phyloP scores from a whole-genome alignment of 2,797 vertebrate genomes.

The Ctenopoma kingsleyae region DNA sequence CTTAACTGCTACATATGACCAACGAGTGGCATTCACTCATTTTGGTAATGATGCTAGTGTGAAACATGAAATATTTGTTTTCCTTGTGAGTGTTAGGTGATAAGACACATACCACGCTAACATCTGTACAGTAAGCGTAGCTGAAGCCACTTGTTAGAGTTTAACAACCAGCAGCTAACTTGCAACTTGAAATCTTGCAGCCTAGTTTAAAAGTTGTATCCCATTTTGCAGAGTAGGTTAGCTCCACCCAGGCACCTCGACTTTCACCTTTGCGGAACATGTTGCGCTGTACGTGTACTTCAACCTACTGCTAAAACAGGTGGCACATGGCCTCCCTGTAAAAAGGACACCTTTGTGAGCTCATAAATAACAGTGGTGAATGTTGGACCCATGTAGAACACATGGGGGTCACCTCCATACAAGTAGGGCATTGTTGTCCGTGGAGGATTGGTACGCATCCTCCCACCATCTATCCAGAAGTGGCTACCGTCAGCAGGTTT shows the following conservation, averaged over 20 bases:
- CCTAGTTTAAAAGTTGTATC: constrained; percentile 52
- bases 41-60: not conserved
- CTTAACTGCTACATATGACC: no score
- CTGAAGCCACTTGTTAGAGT: not conserved
- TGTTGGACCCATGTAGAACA: constrained; percentile 73
- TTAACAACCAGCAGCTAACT: not conserved
- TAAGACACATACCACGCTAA: not conserved
- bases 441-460: constrained; percentile 74
- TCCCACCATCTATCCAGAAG: constrained; percentile 58
- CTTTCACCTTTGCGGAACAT: constrained; percentile 55
- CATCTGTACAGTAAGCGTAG: not conserved
- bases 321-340: constrained; percentile 58
- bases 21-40: no score
- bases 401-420: constrained; percentile 80
- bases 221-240: constrained; percentile 37
- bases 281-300: constrained; percentile 31
- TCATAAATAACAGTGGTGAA: constrained; percentile 82
- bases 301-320: constrained; percentile 71
- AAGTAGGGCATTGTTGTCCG: constrained; percentile 75
- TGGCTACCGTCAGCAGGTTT: constrained; percentile 78
- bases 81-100: not conserved
- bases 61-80: not conserved
- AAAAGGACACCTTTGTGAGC: constrained; percentile 73
- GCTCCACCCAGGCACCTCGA: constrained; percentile 14
- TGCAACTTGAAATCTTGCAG: constrained; percentile 2